Percentiles rank a stretch among this genome's conserved stretches.
These are phyloP conservation scores for Pipistrellus kuhlii DNA, from an alignment of 2,797 vertebrate genomes.

Conservation along the genomic window DNA sequence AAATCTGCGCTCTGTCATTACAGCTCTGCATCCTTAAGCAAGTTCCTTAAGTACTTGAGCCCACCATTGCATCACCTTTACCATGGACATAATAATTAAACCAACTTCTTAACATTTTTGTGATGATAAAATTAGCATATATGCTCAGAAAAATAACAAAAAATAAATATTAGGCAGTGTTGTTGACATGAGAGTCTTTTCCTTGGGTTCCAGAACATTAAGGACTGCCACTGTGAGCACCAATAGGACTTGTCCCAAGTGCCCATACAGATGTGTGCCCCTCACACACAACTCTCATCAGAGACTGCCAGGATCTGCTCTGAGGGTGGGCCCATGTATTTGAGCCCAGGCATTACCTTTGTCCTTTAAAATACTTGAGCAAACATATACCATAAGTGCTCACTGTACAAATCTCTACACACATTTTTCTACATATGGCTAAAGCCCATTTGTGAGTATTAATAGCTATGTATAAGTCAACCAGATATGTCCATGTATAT, in stretches of 20 bases:
- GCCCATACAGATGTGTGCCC: neutral
- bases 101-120: neutral
- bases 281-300: neutral
- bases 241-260: neutral
- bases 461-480: neutral
- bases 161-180: neutral
- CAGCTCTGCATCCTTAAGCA: neutral
- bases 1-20: neutral
- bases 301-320: neutral
- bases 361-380: neutral
- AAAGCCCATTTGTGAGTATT: neutral
- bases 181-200: neutral
- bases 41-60: neutral
- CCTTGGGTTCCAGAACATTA: neutral
- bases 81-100: neutral
- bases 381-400: neutral
- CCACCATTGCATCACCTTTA: neutral
- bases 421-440: neutral
- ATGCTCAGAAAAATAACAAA: neutral
- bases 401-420: neutral
- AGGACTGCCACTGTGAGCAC: neutral
- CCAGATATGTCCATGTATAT: neutral
- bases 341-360: neutral
- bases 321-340: neutral
- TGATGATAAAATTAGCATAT: neutral